Base-by-base conservation (phyloP, 2,113 vertebrate species). In the Dicrurus megarhynchus region DNA sequence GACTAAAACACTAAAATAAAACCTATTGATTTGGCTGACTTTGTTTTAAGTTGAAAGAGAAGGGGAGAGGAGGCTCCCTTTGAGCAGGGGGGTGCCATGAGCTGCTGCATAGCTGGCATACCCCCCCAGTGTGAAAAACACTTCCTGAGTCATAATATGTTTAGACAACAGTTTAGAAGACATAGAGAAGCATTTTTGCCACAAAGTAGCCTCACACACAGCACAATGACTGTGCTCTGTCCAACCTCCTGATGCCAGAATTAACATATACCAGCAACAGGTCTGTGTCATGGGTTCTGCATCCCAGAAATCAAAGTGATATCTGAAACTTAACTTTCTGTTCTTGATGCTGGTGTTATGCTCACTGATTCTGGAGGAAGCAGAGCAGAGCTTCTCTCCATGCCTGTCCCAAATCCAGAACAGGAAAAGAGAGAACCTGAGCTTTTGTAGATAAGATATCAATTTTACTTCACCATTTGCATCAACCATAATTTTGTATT, bases 71-170 rank as follows among this genome's bases (percentile, higher is more conserved):
- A 92, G 28, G 24, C 15, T 59, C 27, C 19, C 42, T 81, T 81
- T 0, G 0, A 82, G 30, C 19, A 79, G 3, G 21, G 33, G 26
- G 56, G 27, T 35, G 22, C 21, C 60, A 37, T 9, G 44, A 76
- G 32, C 30, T 21, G 15, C 46, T 74, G 13, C 53, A 57, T 1
- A 73, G 55, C 33, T 52, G 28, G 47, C 33, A 26, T 32, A 49
- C 10, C 10, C 9, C 20, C 26, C 3, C 64, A 52, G 9, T 6
- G 42, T 39, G 22, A 83, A 87, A 87, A 35, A 0, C 35, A 28
- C 37, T 32, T n/a, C 6, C 28, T 19, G 20, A 50, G 15, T 27
- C 19, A 4, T 17, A 39, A 1, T 16, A 17, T 2, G 1, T 11
- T 79, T 57, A 75, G 47, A 24, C 23, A 68, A 37, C 0, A 3